Evolutionary conservation across 2,797 vertebrate genomes (phyloP).

Genomic region (Amblyopsis hoosieri): DNA sequence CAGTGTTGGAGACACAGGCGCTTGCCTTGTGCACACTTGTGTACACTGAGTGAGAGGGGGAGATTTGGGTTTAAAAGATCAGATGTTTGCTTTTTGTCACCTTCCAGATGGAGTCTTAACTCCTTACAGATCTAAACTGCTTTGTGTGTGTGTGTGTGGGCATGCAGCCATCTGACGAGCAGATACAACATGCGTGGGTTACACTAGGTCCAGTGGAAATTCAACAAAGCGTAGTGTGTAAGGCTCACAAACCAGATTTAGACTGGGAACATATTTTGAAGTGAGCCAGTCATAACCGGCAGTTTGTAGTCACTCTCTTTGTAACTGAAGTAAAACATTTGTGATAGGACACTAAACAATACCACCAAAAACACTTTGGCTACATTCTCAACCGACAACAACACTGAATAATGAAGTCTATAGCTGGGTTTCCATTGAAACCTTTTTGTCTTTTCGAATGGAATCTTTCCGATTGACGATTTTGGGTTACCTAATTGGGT

Average conservation of each 20-base stretch:
- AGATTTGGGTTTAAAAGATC: constrained; percentile 23
- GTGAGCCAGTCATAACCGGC: no score
- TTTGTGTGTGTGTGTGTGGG: constrained; percentile 23
- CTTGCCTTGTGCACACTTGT: constrained; percentile 1
- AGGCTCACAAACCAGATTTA: no score
- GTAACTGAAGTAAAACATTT: no score
- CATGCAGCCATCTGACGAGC: constrained; percentile 4
- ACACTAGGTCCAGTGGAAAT: neutral
- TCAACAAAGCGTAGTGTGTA: no score
- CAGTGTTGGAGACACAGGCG: neutral
- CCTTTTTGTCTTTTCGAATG: neutral
- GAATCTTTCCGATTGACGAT: no score
- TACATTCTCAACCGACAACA: constrained; percentile 1
- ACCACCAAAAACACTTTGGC: no score
- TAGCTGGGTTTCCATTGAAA: no score
- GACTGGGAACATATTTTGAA: no score
- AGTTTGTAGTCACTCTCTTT: no score
- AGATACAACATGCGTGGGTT: constrained; percentile 6
- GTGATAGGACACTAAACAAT: no score
- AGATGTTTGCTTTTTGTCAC: constrained; percentile 23
- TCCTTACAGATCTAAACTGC: constrained; percentile 44
- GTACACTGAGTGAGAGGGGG: neutral
- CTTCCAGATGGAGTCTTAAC: constrained; percentile 35
- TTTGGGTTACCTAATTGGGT: no score
- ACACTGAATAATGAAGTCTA: neutral